Evolutionary conservation across 1,140 invertebrate genomes (phyloP), one percentile per base, ranked within the genome.

Genomic region (Neelides sp.): DNA sequence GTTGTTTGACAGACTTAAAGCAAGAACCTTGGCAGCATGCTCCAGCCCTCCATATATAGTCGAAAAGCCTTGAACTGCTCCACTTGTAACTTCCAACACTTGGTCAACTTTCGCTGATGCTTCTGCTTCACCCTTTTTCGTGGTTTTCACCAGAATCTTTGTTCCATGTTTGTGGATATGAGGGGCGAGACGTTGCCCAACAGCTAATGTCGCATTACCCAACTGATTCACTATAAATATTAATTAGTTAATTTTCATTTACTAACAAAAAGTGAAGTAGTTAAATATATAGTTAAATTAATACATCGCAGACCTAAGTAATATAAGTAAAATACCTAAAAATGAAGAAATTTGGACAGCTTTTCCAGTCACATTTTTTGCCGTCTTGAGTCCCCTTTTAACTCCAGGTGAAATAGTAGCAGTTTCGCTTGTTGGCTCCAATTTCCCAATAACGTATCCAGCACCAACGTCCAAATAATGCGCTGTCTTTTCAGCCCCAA

Each of bases 31-130:
- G 5, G 78, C 79, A 10, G 80, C 78, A 47, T 69, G 65, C 60
- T 83, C 80, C n/a, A 84, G 56, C 43, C 78, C 71, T 59, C 72
- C 65, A 56, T 80, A 82, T 5, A 84, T 69, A 8, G 78, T 80
- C 4, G 70, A 71, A 61, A 83, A 78, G 3, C 80, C 79, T 63
- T 77, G 73, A 4, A 82, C 68, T 28, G 79, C 78, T 4, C 78
- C 77, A 13, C 77, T 75, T 3, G 79, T 76, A 1, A 83, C 77
- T 23, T 77, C 78, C 39, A 82, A 48, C 1, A 78, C 74, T 30
- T 73, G 71, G 50, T 75, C 73, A 55, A 83, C 67, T 58, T 71
- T 76, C 39, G 69, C 68, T 24, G 72, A 69, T 1, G 78, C 77
- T 43, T 76, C 70, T 26, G 57, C 57, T 55, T 70, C 67, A 10